phyloP scores from a whole-genome alignment of 2,797 vertebrate species.

The Chaetodon trifasciatus region DNA sequence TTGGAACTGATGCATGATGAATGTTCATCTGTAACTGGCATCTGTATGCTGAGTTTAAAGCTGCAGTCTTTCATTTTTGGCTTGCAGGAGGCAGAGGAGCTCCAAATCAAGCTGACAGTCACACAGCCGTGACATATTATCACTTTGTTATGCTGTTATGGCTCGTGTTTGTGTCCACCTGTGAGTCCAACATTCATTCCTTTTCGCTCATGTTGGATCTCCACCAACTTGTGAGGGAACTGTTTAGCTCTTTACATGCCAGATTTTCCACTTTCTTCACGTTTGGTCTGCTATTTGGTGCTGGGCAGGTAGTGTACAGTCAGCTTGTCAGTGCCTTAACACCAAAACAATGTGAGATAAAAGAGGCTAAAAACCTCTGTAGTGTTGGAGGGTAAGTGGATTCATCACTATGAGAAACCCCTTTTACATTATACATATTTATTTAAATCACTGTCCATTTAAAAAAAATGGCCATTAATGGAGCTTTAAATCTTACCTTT shows the following conservation, averaged over 20 bases:
- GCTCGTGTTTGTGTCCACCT: not conserved
- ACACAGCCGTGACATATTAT: not conserved
- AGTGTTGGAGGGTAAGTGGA: not conserved
- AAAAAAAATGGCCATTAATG: not conserved
- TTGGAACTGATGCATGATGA: slow-evolving; percentile 25
- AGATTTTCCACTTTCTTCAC: not conserved
- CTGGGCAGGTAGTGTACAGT: not conserved
- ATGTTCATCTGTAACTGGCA: slow-evolving; percentile 13
- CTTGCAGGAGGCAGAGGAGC: not conserved
- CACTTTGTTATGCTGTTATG: not conserved
- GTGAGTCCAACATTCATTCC: not conserved
- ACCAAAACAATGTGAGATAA: not conserved
- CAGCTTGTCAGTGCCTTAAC: not conserved
- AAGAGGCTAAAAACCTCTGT: not conserved
- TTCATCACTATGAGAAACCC: not conserved
- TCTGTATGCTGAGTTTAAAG: slow-evolving; percentile 12
- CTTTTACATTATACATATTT: not conserved
- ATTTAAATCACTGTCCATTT: not conserved
- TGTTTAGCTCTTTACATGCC: not conserved
- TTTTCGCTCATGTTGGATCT: not conserved
- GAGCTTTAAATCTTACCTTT: not conserved
- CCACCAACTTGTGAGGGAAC: not conserved
- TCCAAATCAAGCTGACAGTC: slow-evolving; percentile 7
- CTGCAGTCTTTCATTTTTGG: not conserved
- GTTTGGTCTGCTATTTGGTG: not conserved